These are phyloP conservation scores for Osmerus mordax DNA, from an alignment of 2,113 vertebrate species.

Conservation along the genomic window DNA sequence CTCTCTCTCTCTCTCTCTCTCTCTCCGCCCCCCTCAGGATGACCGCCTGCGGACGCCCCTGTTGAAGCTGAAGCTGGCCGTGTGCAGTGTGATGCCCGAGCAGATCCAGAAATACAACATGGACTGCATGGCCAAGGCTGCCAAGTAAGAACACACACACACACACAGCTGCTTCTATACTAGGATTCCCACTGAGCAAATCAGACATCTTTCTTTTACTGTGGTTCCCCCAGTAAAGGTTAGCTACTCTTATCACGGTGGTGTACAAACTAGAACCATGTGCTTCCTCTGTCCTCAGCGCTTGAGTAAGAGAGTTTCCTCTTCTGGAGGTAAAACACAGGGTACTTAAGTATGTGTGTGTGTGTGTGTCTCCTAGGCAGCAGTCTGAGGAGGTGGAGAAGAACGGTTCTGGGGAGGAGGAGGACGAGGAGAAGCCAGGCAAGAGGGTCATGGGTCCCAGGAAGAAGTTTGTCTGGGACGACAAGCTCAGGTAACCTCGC, in stretches of 20 bases:
- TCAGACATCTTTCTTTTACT: background rate
- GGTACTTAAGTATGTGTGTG: background rate
- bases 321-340: no score
- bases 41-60: conserved; percentile 88
- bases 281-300: no score
- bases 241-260: no score
- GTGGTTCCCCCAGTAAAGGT: background rate
- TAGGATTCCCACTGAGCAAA: background rate
- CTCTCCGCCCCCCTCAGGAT: conserved; percentile 79
- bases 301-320: no score
- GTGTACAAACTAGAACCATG: no score
- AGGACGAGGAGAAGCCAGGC: conserved; percentile 96
- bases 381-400: conserved; percentile 90
- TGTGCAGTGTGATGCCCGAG: conserved; percentile 93
- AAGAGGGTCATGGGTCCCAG: conserved; percentile 93
- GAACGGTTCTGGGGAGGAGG: conserved; percentile 89
- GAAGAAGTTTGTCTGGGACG: conserved; percentile 97
- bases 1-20: conserved; percentile 13
- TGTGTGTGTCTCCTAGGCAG: conserved; percentile 68
- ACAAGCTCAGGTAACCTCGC: conserved; percentile 83
- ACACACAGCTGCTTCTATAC: background rate
- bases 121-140: conserved; percentile 95
- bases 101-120: conserved; percentile 94
- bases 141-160: conserved; percentile 71
- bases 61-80: conserved; percentile 92